These are phyloP conservation scores for Drosophila barbarae DNA, from an alignment of 2,888 invertebrate species.

Conservation along the genomic window DNA sequence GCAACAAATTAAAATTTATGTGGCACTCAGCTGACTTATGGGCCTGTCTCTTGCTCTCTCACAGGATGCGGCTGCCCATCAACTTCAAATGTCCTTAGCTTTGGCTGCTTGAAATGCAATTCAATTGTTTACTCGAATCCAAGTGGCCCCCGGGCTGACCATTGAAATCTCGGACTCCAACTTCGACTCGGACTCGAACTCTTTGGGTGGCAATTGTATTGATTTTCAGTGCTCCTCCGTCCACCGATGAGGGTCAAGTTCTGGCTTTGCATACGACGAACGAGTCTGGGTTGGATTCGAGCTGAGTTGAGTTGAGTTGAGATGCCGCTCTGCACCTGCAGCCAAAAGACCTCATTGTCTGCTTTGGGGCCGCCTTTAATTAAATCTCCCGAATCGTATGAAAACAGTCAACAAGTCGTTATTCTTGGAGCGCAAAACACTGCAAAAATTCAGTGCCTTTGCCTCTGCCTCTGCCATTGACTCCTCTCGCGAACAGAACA, in stretches of 20 bases:
- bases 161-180: constrained; percentile 46
- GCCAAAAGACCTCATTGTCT: constrained; percentile 64
- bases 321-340: constrained; percentile 59
- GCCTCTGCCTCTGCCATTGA: constrained; percentile 8
- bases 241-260: constrained; percentile 50
- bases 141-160: constrained; percentile 45
- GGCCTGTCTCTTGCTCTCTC: constrained; percentile 16
- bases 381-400: constrained; percentile 75
- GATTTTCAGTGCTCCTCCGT: constrained; percentile 72
- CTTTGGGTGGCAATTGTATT: constrained; percentile 79
- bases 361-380: constrained; percentile 69
- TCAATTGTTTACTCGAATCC: constrained; percentile 72
- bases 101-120: constrained; percentile 72
- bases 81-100: constrained; percentile 70
- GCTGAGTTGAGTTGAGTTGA: constrained; percentile 8
- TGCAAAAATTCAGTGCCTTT: constrained; percentile 35
- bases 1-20: constrained; percentile 75
- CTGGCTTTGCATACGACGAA: constrained; percentile 50
- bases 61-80: constrained; percentile 74
- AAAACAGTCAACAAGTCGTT: constrained; percentile 75
- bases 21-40: constrained; percentile 63
- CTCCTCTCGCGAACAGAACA: constrained; percentile 65
- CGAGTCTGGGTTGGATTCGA: neutral
- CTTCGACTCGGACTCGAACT: constrained; percentile 17
- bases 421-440: constrained; percentile 47